Percentiles rank a stretch among this genome's conserved stretches.
phyloP scores from a whole-genome alignment of 2,797 vertebrate genomes.

The Microctenopoma lineatum region DNA sequence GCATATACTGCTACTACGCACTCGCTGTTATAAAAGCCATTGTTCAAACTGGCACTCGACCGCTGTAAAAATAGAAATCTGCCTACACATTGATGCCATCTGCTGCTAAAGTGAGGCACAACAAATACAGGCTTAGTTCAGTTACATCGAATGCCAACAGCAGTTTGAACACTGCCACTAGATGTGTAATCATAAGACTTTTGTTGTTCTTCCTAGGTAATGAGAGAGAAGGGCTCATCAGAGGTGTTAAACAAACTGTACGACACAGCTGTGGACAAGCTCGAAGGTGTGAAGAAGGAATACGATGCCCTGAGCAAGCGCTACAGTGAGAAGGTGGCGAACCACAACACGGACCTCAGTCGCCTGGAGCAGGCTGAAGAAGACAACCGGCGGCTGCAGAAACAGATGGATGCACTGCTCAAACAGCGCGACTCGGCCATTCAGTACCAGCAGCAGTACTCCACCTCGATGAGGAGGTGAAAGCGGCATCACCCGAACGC shows the following conservation, averaged over 20 bases:
- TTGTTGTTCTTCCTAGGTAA: slow-evolving; percentile 82
- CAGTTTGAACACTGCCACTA: not conserved
- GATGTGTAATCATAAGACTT: not conserved
- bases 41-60: slow-evolving; percentile 18
- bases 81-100: slow-evolving; percentile 72
- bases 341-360: slow-evolving; percentile 94
- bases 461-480: slow-evolving; percentile 94
- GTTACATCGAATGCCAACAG: slow-evolving; percentile 7
- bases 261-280: slow-evolving; percentile 96
- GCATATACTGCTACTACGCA: slow-evolving; percentile 20
- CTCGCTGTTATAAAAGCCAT: slow-evolving; percentile 23
- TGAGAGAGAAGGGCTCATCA: slow-evolving; percentile 95
- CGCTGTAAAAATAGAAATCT: slow-evolving; percentile 22
- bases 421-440: slow-evolving; percentile 95
- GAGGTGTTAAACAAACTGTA: slow-evolving; percentile 97
- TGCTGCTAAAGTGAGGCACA: slow-evolving; percentile 70
- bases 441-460: slow-evolving; percentile 97
- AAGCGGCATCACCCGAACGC: not conserved
- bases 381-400: slow-evolving; percentile 93
- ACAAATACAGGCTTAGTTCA: slow-evolving; percentile 12
- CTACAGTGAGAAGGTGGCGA: slow-evolving; percentile 94
- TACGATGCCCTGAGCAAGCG: slow-evolving; percentile 93
- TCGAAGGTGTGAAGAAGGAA: slow-evolving; percentile 95
- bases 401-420: slow-evolving; percentile 92
- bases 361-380: slow-evolving; percentile 94